Conservation (phyloP, 2,797 vertebrate species). For the Pachyuromys duprasi region DNA sequence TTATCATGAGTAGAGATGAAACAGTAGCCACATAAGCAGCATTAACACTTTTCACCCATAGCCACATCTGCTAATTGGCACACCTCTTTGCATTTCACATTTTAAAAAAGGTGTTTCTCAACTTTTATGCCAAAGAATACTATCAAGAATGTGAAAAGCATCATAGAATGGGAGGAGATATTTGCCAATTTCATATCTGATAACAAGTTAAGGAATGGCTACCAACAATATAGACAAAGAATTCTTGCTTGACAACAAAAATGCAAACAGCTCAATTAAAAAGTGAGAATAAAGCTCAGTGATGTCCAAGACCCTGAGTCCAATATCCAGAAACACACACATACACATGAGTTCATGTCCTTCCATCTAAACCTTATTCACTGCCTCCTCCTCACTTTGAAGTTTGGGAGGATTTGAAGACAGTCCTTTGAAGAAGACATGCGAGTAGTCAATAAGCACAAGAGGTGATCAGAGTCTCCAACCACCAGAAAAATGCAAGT, state of each 20-base stretch:
- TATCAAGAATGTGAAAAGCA: neutral
- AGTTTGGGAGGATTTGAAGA: too few species aligned
- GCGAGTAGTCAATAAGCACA: neutral
- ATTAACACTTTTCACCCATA: neutral
- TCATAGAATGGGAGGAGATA: neutral
- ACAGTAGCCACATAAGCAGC: neutral
- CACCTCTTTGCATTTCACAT: constrained; percentile 3
- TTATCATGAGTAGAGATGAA: neutral
- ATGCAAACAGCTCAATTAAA: neutral
- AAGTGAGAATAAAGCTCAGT: neutral
- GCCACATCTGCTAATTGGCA: neutral
- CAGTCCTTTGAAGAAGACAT: neutral
- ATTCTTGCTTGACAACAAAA: neutral
- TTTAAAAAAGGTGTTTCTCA: neutral
- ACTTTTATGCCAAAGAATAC: constrained; percentile 38
- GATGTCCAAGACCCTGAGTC: neutral
- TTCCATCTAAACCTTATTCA: neutral
- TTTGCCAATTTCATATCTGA: constrained; percentile 1
- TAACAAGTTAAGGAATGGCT: neutral
- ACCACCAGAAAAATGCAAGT: neutral
- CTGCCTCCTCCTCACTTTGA: neutral
- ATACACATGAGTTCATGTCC: neutral
- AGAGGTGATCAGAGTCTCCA: neutral
- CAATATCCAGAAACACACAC: neutral
- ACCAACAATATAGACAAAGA: neutral